Evolutionary conservation across 2,113 vertebrate genomes (phyloP).

Genomic region (Oriolus oriolus): DNA sequence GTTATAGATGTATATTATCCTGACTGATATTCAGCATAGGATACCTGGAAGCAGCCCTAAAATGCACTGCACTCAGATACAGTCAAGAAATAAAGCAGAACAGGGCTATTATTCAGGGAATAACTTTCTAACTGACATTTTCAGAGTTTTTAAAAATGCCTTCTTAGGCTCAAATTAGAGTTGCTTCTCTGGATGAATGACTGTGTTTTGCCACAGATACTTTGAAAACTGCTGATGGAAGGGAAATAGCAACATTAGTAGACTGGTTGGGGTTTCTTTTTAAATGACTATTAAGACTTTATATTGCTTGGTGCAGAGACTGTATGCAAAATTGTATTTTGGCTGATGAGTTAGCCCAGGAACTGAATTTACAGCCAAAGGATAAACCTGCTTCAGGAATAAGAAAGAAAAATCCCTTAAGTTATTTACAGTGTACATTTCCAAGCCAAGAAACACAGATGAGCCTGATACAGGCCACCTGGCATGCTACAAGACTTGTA

Average conservation of each 20-base stretch:
- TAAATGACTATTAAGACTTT: neutral
- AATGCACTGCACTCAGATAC: neutral
- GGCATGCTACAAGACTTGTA: neutral
- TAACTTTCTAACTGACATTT: neutral
- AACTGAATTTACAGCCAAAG: neutral
- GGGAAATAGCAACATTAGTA: neutral
- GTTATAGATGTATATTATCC: neutral
- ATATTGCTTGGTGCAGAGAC: neutral
- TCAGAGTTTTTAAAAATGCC: neutral
- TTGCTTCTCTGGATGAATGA: neutral
- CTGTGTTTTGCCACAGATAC: neutral
- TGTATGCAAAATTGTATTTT: neutral
- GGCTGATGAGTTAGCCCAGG: neutral
- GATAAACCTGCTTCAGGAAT: neutral
- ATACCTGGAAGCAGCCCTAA: neutral
- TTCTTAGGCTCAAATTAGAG: neutral
- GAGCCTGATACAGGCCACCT: neutral
- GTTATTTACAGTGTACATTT: neutral
- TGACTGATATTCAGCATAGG: neutral
- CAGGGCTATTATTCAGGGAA: neutral
- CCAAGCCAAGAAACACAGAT: constrained; percentile 31
- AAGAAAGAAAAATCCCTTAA: neutral
- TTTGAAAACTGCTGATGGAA: neutral
- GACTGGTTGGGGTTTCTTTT: neutral
- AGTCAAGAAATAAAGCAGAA: neutral